A percentile compares a stretch with the other conserved stretches of the same genome.
These are phyloP conservation scores for Tineola bisselliella DNA, from an alignment of 2,888 invertebrate species.

Conservation along the genomic window DNA sequence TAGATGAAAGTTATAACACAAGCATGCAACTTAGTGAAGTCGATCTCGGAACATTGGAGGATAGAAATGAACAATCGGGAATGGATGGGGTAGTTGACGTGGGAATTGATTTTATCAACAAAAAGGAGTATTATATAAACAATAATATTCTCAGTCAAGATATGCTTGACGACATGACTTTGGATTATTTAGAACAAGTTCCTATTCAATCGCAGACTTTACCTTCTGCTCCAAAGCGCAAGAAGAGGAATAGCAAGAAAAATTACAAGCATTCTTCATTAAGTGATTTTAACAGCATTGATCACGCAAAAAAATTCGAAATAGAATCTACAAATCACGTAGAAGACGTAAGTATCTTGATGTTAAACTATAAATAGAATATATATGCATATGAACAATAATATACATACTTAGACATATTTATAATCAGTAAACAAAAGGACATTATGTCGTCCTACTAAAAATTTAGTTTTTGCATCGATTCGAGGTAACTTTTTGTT, in stretches of 20 bases:
- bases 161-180: constrained; percentile 51
- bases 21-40: constrained; percentile 58
- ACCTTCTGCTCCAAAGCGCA: constrained; percentile 58
- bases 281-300: constrained; percentile 40
- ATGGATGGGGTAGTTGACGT: constrained; percentile 17
- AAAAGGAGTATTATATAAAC: constrained; percentile 24
- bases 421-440: too few species aligned
- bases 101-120: constrained; percentile 15
- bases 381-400: too few species aligned
- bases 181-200: constrained; percentile 63
- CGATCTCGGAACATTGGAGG: constrained; percentile 55
- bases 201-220: constrained; percentile 52
- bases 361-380: not conserved
- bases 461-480: too few species aligned
- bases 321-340: constrained; percentile 33
- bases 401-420: too few species aligned
- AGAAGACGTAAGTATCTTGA: constrained; percentile 47
- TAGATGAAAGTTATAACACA: constrained; percentile 50
- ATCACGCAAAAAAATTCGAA: constrained; percentile 33
- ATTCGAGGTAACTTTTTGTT: too few species aligned
- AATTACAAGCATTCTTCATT: constrained; percentile 45
- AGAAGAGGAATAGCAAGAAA: constrained; percentile 38
- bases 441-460: too few species aligned
- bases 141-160: constrained; percentile 32
- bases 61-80: constrained; percentile 42